These are phyloP conservation scores for Sebastes steindachneri DNA, from an alignment of 2,797 vertebrate genomes.

Conservation along the genomic window DNA sequence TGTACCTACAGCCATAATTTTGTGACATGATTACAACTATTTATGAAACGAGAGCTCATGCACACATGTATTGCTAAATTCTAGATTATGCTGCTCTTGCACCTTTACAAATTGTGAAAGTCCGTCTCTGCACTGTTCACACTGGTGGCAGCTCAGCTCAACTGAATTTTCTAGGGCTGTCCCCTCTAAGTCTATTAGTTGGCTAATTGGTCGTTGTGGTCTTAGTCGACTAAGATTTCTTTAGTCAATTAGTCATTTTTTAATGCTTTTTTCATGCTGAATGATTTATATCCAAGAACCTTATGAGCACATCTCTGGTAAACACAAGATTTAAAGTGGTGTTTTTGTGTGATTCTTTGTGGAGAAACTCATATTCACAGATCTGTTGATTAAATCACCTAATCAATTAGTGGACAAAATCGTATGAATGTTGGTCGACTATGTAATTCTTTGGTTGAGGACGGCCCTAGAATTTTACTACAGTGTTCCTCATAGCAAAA, in stretches of 20 bases:
- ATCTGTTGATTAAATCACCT: too few relatives aligned
- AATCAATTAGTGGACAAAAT: background rate
- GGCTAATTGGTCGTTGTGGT: too few relatives aligned
- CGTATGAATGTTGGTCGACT: background rate
- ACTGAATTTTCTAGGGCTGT: background rate
- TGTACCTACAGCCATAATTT: background rate
- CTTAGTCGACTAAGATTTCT: too few relatives aligned
- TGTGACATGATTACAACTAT: background rate
- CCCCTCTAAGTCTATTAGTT: background rate
- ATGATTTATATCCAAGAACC: too few relatives aligned
- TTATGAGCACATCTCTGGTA: background rate
- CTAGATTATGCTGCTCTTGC: background rate
- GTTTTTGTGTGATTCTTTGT: background rate
- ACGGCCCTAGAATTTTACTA: too few relatives aligned
- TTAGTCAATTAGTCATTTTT: too few relatives aligned
- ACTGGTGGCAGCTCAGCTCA: background rate
- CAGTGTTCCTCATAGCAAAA: background rate
- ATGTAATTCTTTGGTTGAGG: too few relatives aligned
- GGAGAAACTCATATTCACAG: accelerated
- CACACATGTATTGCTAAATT: background rate
- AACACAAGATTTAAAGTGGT: background rate
- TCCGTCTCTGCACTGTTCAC: background rate
- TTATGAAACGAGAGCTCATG: background rate
- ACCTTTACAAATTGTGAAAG: background rate
- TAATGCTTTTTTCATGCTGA: background rate